Base-by-base conservation (phyloP, 2,888 invertebrate genomes). In the Apantesis nais region DNA sequence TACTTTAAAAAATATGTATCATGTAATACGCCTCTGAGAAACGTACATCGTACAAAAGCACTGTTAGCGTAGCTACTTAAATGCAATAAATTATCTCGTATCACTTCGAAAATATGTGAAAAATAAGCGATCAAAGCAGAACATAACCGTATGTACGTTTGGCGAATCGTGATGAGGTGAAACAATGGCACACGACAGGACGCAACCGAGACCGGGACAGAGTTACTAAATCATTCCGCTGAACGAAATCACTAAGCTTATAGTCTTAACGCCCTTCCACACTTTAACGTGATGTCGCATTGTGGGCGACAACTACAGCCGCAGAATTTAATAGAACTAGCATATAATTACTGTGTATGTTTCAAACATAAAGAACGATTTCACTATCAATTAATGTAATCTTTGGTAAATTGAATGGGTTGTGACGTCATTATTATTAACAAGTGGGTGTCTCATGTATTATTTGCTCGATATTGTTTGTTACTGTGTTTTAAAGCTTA, bases 161-260 rank as follows among this genome's bases (percentile, higher is more conserved):
- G 72, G 83, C 83, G 89, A 89, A 89, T 90, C 78, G 86, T 83
- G 87, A 91, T 88, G 88, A 89, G 89, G 86, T 84, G 80, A 86
- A 89, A 89, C 90, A 89, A 89, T 87, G 85, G 83, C 78, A 76
- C 76, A 78, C 80, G 79, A 77, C 78, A 82, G 78, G 73, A 80
- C 82, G 74, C 77, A 68, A 75, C 79, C 72, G 75, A 68, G 74
- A 67, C 72, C 74, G 69, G 67, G 82, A 82, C 83, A 82, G 78
- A 86, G 87, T 86, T 86, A 86, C 83, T 89, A 90, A 90, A 89
- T 90, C 87, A 88, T 84, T 86, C 84, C 82, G 78, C 76, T 81
- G 80, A 76, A 86, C 79, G 83, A 85, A 90, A 90, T 89, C 88
- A 88, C 88, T 89, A 86, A 85, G 85, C 84, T 84, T 70, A 61